These are phyloP conservation scores for Actias luna DNA, from an alignment of 2,888 invertebrate species.

Conservation along the genomic window DNA sequence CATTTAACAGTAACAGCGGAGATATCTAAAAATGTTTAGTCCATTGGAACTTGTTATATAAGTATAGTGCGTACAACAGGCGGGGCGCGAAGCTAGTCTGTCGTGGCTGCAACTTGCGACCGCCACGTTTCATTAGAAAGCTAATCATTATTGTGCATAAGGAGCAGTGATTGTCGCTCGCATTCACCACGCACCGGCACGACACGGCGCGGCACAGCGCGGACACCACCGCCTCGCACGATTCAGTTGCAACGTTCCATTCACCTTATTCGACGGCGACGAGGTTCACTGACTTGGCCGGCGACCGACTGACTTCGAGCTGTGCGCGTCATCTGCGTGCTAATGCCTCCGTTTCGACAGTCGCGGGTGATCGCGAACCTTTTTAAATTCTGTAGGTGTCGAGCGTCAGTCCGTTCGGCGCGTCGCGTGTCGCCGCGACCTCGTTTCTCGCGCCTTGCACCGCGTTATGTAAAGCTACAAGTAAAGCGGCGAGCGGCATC, in stretches of 20 bases:
- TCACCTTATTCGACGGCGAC: slow-evolving; percentile 74
- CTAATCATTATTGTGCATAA: slow-evolving; percentile 58
- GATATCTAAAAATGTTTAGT: not conserved
- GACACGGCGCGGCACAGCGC: slow-evolving; percentile 14
- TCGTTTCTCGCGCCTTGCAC: slow-evolving; percentile 65
- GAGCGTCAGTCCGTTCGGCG: slow-evolving; percentile 36
- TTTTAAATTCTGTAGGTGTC: slow-evolving; percentile 73
- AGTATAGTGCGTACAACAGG: not conserved
- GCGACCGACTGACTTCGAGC: slow-evolving; percentile 66
- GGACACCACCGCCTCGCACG: slow-evolving; percentile 39
- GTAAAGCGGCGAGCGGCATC: slow-evolving; percentile 55
- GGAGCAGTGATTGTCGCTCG: slow-evolving; percentile 40
- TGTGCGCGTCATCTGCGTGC: slow-evolving; percentile 71
- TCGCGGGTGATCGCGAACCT: slow-evolving; percentile 51
- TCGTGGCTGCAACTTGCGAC: slow-evolving; percentile 24
- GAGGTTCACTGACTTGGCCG: slow-evolving; percentile 76
- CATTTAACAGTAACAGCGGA: not conserved
- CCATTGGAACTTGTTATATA: not conserved
- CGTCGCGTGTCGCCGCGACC: slow-evolving; percentile 69
- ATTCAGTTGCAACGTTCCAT: slow-evolving; percentile 77
- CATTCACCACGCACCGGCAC: slow-evolving; percentile 2
- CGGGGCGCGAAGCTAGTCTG: not conserved
- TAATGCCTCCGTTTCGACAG: slow-evolving; percentile 62
- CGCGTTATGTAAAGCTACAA: slow-evolving; percentile 76
- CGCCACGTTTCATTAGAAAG: slow-evolving; percentile 73